Evolutionary conservation across 2,888 invertebrate genomes (phyloP).

Genomic region (Drosophila hawaiiensis): DNA sequence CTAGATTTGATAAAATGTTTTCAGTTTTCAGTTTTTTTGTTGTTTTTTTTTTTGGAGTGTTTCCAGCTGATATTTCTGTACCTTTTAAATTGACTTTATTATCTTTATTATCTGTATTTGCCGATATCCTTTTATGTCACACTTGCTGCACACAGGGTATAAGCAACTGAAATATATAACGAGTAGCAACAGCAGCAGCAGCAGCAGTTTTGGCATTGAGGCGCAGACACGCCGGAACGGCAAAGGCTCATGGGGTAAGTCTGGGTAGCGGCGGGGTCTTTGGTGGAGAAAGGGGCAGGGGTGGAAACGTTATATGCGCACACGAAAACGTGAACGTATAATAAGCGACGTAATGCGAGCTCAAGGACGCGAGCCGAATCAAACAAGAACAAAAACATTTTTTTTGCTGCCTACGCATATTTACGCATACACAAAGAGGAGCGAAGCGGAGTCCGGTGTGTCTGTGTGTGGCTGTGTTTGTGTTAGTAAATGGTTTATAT

Average conservation of each 20-base stretch:
- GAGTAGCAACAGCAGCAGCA: slow-evolving; percentile 18
- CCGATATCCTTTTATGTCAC: neutral
- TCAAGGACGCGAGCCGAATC: slow-evolving; percentile 60
- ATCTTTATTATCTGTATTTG: neutral
- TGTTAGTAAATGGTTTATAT: slow-evolving; percentile 4
- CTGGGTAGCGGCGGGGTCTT: neutral
- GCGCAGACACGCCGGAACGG: slow-evolving; percentile 28
- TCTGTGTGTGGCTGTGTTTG: slow-evolving; percentile 3
- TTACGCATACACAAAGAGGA: slow-evolving; percentile 47
- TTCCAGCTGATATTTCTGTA: neutral
- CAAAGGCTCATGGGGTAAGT: slow-evolving; percentile 43
- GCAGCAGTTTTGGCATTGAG: slow-evolving; percentile 11
- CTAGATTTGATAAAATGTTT: neutral
- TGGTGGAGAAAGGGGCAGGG: neutral
- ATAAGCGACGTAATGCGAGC: slow-evolving; percentile 65
- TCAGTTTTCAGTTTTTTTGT: no score
- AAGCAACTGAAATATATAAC: neutral
- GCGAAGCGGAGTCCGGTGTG: slow-evolving; percentile 1
- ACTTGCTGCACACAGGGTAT: slow-evolving; percentile 32
- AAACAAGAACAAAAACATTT: slow-evolving; percentile 22
- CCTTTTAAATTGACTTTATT: neutral
- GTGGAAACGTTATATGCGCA: slow-evolving; percentile 27
- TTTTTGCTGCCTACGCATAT: slow-evolving; percentile 61
- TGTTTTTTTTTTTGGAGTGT: neutral
- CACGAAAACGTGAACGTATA: slow-evolving; percentile 28